Evolutionary conservation across 2,113 vertebrate species (phyloP), one percentile per base, ranked within the genome.

Genomic region (Ascaphus truei): DNA sequence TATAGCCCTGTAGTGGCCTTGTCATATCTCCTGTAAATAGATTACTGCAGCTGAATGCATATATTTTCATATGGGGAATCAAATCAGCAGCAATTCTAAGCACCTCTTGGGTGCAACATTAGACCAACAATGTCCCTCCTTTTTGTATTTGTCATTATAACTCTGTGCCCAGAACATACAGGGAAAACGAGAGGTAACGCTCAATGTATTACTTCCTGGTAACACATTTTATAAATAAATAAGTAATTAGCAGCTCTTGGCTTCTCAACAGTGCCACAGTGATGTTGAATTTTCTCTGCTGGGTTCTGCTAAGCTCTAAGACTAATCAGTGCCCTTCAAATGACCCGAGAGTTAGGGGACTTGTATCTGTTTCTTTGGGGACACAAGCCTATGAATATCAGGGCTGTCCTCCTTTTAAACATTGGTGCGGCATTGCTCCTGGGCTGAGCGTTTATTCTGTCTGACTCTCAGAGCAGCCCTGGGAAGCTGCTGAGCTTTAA

Each of bases 401-500:
- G 48, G 7, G 27, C 13, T 15, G 10, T 2, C 12, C 11, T 20
- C 12, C 7, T n/a, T 41, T 33, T 33, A 25, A 26, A 7, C 15
- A 16, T n/a, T 30, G 26, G 15, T 30, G 3, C 4, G 1, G 31
- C 20, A 8, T 26, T 20, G 43, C 43, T 56, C 60, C 31, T 10
- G n/a, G 55, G 66, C 66, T 37, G 13, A 11, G 31, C 55, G 7
- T 51, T 60, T 60, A 60, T 69, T 55, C 16, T 20, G 5, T 58
- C 64, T 34, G 64, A 47, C 64, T 67, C 50, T 37, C 41, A 33
- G 53, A 60, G 55, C 65, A 18, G 65, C 65, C 47, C 47, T 80
- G 77, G 84, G 86, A 85, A 74, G 78, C 84, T 82, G 83, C 86
- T 81, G 79, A 75, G 84, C 86, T 92, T 90, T 91, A 92, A 86